Evolutionary conservation across 2,797 vertebrate species (phyloP).

Genomic region (Phrynocephalus forsythii): DNA sequence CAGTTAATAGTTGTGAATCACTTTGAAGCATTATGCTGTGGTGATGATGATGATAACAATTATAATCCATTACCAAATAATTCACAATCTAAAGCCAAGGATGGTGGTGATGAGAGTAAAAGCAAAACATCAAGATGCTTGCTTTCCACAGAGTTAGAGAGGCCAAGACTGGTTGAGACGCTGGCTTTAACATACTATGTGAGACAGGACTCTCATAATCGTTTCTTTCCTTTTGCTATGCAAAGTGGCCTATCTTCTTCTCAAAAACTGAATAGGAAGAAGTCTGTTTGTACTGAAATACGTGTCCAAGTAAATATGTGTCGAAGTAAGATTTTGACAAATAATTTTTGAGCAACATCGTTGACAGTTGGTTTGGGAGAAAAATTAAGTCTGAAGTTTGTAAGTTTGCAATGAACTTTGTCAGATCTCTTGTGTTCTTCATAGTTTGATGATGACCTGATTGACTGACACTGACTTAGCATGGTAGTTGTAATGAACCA

Average conservation of each 20-base stretch:
- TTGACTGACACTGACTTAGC: conserved; percentile 64
- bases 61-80: neutral
- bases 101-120: neutral
- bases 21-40: neutral
- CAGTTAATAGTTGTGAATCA: neutral
- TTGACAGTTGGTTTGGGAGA: conserved; percentile 55
- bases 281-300: conserved; percentile 7
- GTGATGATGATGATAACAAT: neutral
- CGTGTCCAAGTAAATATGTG: conserved; percentile 29
- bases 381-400: conserved; percentile 44
- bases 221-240: neutral
- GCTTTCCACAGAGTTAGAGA: neutral
- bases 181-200: neutral
- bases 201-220: neutral
- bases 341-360: conserved; percentile 58
- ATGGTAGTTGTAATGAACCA: conserved; percentile 57
- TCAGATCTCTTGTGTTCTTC: conserved; percentile 59
- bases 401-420: conserved; percentile 51
- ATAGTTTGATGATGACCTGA: conserved; percentile 58
- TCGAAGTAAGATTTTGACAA: conserved; percentile 43
- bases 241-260: neutral
- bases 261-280: neutral
- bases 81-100: neutral
- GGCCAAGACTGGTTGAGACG: too few species aligned
- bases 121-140: neutral